Percentiles rank a stretch among this genome's conserved stretches.
These are phyloP conservation scores for Polyodon spathula DNA, from an alignment of 2,113 vertebrate genomes.

Conservation along the genomic window DNA sequence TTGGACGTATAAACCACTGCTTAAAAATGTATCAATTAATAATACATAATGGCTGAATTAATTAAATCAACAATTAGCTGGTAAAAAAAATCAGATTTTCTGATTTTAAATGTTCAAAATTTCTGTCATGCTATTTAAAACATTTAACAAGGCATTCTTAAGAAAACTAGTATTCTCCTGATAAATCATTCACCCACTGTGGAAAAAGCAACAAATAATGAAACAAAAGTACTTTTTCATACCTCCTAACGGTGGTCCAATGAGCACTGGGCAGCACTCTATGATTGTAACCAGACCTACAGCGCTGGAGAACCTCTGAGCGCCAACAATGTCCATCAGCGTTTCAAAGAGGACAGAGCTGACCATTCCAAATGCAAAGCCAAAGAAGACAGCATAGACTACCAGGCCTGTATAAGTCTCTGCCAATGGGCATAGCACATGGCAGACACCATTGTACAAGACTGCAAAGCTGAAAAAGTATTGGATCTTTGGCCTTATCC, in stretches of 20 bases:
- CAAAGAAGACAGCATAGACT: slow-evolving; percentile 83
- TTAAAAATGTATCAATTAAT: too few species aligned
- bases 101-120: too few species aligned
- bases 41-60: too few species aligned
- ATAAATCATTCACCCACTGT: too few species aligned
- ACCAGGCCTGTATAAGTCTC: slow-evolving; percentile 73
- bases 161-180: too few species aligned
- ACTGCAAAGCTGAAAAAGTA: slow-evolving; percentile 91
- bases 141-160: too few species aligned
- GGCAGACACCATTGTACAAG: slow-evolving; percentile 83
- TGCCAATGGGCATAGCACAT: slow-evolving; percentile 78
- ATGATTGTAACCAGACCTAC: slow-evolving; percentile 90
- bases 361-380: slow-evolving; percentile 93
- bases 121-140: too few species aligned
- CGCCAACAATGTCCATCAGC: slow-evolving; percentile 88
- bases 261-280: slow-evolving; percentile 85
- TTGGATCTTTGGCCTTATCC: slow-evolving; percentile 81
- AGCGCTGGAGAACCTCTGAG: slow-evolving; percentile 84
- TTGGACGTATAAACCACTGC: too few species aligned
- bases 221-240: slow-evolving; percentile 26
- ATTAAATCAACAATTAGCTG: too few species aligned
- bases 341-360: slow-evolving; percentile 92
- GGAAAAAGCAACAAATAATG: too few species aligned
- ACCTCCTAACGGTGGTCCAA: slow-evolving; percentile 93
- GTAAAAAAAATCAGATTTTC: too few species aligned